phyloP scores from a whole-genome alignment of 2,113 vertebrate species.

The Leptodactylus fuscus region DNA sequence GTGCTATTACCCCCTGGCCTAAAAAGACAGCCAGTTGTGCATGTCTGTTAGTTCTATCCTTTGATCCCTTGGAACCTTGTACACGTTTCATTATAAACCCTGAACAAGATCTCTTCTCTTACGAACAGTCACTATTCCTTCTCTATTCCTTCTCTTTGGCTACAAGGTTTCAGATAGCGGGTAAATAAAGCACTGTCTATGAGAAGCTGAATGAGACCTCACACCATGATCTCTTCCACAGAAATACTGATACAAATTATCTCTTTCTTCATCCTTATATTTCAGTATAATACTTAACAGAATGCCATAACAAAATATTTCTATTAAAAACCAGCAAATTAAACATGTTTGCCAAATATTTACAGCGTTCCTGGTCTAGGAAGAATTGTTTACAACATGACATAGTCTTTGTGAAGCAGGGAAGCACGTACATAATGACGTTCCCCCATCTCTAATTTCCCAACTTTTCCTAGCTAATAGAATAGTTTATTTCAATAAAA shows the following conservation, averaged over 20 bases:
- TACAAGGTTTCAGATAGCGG: not conserved
- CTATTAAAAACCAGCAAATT: not conserved
- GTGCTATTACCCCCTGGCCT: no score
- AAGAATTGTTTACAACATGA: not conserved
- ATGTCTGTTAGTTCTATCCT: not conserved
- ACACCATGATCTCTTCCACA: no score
- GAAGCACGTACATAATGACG: not conserved
- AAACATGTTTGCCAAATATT: conserved; percentile 17
- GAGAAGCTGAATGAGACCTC: not conserved
- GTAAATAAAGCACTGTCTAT: not conserved
- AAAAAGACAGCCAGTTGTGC: not conserved
- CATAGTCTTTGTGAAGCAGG: not conserved
- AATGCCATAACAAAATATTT: not conserved
- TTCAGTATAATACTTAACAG: no score
- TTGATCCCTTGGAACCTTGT: not conserved
- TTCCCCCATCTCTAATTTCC: not conserved
- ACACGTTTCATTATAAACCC: not conserved
- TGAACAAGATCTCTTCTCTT: not conserved
- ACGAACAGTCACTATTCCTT: no score
- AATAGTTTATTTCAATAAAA: conserved; percentile 38
- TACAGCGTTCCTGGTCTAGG: not conserved
- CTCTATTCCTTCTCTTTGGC: not conserved
- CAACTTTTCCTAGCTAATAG: not conserved
- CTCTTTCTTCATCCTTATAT: no score
- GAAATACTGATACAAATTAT: no score